Percentiles rank a stretch among this genome's conserved stretches.
Evolutionary conservation across 2,113 vertebrate species (phyloP).

Genomic region (Phylloscopus whistleri): DNA sequence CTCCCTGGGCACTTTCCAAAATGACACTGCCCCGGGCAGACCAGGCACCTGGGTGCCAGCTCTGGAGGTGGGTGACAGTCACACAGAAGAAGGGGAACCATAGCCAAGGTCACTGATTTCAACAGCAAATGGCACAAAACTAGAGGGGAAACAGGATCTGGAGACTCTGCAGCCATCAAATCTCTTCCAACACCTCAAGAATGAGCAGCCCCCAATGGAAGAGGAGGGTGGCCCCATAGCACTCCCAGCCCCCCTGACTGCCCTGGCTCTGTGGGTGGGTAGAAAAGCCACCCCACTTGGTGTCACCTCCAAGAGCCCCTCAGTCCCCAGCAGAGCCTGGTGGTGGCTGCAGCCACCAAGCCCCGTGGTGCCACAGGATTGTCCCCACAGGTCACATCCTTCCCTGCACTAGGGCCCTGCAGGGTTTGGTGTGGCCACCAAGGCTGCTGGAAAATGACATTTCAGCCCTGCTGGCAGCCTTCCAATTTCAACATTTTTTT

Average conservation of each 20-base stretch:
- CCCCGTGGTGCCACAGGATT: rapidly evolving
- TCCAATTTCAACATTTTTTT: conserved; percentile 13
- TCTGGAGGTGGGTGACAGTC: neutral
- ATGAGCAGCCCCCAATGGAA: neutral
- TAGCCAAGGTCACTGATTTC: neutral
- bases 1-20: neutral
- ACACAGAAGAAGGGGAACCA: neutral
- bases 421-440: neutral
- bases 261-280: rapidly evolving
- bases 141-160: neutral
- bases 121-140: neutral
- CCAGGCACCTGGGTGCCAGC: neutral
- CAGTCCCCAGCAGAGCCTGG: rapidly evolving
- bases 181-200: neutral
- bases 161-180: neutral
- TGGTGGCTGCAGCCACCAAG: neutral
- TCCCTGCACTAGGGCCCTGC: rapidly evolving
- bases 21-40: neutral
- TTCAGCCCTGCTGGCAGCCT: neutral
- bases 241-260: rapidly evolving
- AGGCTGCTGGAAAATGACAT: neutral
- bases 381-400: rapidly evolving
- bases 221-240: neutral
- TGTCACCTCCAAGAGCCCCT: neutral
- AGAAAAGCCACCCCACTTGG: neutral